These are phyloP conservation scores for Numenius arquata DNA, from an alignment of 2,113 vertebrate species.

Conservation along the genomic window DNA sequence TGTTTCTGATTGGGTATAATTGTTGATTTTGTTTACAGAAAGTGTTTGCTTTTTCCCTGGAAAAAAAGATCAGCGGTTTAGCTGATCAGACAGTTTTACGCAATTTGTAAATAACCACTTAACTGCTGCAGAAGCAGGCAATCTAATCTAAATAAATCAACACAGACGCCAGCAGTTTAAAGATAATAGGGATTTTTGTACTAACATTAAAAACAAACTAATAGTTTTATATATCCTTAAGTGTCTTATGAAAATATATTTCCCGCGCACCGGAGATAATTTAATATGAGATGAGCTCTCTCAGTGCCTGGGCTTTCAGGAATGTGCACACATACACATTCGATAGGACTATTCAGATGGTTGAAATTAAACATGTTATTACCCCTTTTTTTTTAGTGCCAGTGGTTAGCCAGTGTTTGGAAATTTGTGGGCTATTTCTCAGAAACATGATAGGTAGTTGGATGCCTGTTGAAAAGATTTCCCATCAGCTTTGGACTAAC, in stretches of 20 bases:
- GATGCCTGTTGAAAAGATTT: neutral
- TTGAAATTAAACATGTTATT: slow-evolving; percentile 18
- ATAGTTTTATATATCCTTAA: neutral
- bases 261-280: neutral
- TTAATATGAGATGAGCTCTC: neutral
- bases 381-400: neutral
- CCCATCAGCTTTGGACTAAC: neutral
- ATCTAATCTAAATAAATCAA: neutral
- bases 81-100: neutral
- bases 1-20: neutral
- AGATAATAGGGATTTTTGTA: neutral
- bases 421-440: neutral
- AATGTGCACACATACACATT: neutral
- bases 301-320: neutral
- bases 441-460: neutral
- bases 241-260: neutral
- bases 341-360: neutral
- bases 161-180: neutral
- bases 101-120: slow-evolving; percentile 13
- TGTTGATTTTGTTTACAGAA: slow-evolving; percentile 10
- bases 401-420: slow-evolving; percentile 12
- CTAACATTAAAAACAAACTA: neutral
- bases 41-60: neutral
- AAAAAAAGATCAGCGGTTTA: neutral
- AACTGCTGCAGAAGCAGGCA: neutral